Evolutionary conservation across 2,888 invertebrate genomes (phyloP).

Genomic region (Dichetophora obliterata): DNA sequence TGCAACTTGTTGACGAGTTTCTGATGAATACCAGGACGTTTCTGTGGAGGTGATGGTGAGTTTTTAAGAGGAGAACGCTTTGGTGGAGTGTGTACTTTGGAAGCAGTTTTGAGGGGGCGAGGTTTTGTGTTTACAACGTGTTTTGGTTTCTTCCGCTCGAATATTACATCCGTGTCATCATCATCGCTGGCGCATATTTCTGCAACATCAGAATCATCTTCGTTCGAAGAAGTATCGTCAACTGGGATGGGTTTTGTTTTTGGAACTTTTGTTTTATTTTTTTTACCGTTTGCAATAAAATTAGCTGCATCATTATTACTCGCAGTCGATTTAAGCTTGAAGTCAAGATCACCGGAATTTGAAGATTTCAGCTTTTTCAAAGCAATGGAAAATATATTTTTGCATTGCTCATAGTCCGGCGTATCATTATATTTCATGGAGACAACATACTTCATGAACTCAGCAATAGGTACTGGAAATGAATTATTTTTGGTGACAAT

Average conservation of each 20-base stretch:
- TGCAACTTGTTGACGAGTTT: neutral
- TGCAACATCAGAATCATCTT: slow-evolving; percentile 50
- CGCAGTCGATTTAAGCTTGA: slow-evolving; percentile 52
- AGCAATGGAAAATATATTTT: slow-evolving; percentile 76
- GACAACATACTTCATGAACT: slow-evolving; percentile 78
- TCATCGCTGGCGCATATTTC: slow-evolving; percentile 57
- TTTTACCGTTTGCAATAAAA: slow-evolving; percentile 39
- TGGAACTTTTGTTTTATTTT: slow-evolving; percentile 11
- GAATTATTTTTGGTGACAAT: slow-evolving; percentile 19
- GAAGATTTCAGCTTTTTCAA: slow-evolving; percentile 75
- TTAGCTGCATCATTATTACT: slow-evolving; percentile 25
- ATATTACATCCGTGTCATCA: slow-evolving; percentile 53
- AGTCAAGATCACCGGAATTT: slow-evolving; percentile 73
- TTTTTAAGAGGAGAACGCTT: slow-evolving; percentile 15
- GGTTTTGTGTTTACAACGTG: neutral
- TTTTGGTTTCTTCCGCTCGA: slow-evolving; percentile 44
- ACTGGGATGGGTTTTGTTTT: slow-evolving; percentile 38
- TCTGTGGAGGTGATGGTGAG: slow-evolving; percentile 8
- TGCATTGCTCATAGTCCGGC: slow-evolving; percentile 82
- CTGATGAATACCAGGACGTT: neutral
- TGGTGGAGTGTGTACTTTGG: slow-evolving; percentile 20
- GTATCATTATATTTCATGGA: slow-evolving; percentile 78
- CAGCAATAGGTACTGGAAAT: slow-evolving; percentile 74
- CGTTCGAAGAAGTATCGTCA: neutral
- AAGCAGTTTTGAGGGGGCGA: slow-evolving; percentile 41